A percentile compares a stretch with the other conserved stretches of the same genome.
These are phyloP conservation scores for Sturnus vulgaris DNA, from an alignment of 2,113 vertebrate genomes.

Conservation along the genomic window DNA sequence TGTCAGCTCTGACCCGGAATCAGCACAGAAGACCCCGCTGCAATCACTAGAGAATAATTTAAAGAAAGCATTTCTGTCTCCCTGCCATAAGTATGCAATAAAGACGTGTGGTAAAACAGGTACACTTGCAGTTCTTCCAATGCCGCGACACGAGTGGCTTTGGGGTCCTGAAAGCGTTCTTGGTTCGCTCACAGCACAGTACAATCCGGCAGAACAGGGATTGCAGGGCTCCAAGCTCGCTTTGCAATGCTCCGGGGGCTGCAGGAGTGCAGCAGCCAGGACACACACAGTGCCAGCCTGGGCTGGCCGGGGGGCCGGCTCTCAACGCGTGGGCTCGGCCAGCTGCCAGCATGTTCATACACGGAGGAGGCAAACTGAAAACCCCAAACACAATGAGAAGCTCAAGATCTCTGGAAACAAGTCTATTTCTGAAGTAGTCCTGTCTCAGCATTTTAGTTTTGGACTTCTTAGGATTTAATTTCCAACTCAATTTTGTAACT, in stretches of 20 bases:
- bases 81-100: background rate
- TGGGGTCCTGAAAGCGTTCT: background rate
- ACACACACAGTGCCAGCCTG: accelerated
- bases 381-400: background rate
- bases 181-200: accelerated
- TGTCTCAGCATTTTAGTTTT: background rate
- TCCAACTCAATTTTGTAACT: background rate
- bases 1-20: accelerated
- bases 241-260: accelerated
- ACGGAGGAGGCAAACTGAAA: accelerated
- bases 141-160: too few species aligned
- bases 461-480: background rate
- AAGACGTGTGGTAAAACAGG: background rate
- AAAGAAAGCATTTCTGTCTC: background rate
- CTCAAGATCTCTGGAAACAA: background rate
- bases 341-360: background rate
- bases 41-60: background rate
- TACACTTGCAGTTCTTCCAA: background rate
- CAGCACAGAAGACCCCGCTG: accelerated
- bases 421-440: background rate
- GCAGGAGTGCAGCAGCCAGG: background rate
- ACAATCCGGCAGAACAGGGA: accelerated
- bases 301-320: background rate
- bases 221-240: accelerated
- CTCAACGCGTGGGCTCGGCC: accelerated